Conservation (phyloP, 2,888 invertebrate genomes). For the Tetheella fluctuosa region DNA sequence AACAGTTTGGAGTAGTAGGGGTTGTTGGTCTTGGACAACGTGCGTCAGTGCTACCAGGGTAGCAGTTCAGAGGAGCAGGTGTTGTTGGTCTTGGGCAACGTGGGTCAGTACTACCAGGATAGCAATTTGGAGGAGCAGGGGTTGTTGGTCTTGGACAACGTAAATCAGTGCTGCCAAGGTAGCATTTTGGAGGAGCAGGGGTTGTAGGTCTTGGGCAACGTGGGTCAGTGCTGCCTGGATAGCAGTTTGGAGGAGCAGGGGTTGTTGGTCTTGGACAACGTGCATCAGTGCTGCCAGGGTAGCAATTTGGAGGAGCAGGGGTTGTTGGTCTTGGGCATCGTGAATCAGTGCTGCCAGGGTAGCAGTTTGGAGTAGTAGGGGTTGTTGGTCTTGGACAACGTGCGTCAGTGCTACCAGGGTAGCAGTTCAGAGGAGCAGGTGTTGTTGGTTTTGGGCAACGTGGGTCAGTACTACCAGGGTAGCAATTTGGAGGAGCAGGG, state of each 20-base stretch:
- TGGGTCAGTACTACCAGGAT: slow-evolving; percentile 54
- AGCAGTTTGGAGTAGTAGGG: not conserved
- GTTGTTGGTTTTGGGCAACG: slow-evolving; percentile 52
- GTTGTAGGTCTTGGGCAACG: slow-evolving; percentile 54
- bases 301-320: slow-evolving; percentile 26
- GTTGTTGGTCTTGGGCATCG: not conserved
- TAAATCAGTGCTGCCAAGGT: slow-evolving; percentile 44
- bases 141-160: slow-evolving; percentile 51
- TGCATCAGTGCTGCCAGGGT: slow-evolving; percentile 51
- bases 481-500: slow-evolving; percentile 34
- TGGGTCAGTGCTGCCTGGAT: slow-evolving; percentile 59
- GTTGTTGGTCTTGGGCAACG: slow-evolving; percentile 55
- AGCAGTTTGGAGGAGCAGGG: slow-evolving; percentile 48
- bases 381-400: slow-evolving; percentile 45
- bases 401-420: slow-evolving; percentile 40
- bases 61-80: slow-evolving; percentile 41
- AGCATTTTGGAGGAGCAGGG: slow-evolving; percentile 23
- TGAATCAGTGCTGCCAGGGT: not conserved
- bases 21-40: slow-evolving; percentile 51
- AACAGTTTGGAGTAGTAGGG: slow-evolving; percentile 34
- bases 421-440: slow-evolving; percentile 38
- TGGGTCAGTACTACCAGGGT: slow-evolving; percentile 58
- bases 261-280: slow-evolving; percentile 54
- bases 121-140: slow-evolving; percentile 36
- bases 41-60: slow-evolving; percentile 46